phyloP scores from a whole-genome alignment of 2,888 invertebrate genomes.

The Orthosia gothica region DNA sequence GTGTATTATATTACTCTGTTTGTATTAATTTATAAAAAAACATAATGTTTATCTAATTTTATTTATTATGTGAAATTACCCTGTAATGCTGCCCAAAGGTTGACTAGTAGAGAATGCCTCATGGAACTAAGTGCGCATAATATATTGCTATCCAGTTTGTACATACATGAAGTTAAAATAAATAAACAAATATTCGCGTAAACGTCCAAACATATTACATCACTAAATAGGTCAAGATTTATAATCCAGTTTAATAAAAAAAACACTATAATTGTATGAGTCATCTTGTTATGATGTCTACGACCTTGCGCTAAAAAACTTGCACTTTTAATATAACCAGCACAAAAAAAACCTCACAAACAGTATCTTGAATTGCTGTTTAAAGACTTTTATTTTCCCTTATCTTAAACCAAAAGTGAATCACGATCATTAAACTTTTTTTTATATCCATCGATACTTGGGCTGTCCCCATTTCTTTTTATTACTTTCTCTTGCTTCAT shows the following conservation, averaged over 20 bases:
- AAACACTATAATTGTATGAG: conserved; percentile 27
- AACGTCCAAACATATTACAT: conserved; percentile 3
- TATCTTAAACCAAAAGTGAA: conserved; percentile 16
- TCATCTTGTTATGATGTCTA: conserved; percentile 29
- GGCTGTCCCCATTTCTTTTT: conserved; percentile 36
- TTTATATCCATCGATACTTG: conserved; percentile 37
- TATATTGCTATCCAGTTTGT: too few species aligned
- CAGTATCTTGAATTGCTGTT: conserved; percentile 8
- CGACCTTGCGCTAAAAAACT: conserved; percentile 46
- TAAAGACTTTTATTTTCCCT: conserved; percentile 4
- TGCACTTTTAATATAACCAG: conserved; percentile 29
- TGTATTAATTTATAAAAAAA: too few species aligned
- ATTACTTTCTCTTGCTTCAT: conserved; percentile 55
- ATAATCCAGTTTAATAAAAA: conserved; percentile 39
- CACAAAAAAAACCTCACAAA: conserved; percentile 15
- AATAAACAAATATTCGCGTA: not conserved
- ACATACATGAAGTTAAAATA: not conserved
- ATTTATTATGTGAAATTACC: too few species aligned
- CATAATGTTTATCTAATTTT: too few species aligned
- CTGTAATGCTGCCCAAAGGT: too few species aligned
- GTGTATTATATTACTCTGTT: too few species aligned
- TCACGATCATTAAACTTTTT: conserved; percentile 41
- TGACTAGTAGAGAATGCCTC: too few species aligned
- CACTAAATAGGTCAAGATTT: conserved; percentile 43
- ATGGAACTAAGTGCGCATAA: too few species aligned